Conservation (phyloP, 2,888 invertebrate species). For the Sphaeridia pumilis region DNA sequence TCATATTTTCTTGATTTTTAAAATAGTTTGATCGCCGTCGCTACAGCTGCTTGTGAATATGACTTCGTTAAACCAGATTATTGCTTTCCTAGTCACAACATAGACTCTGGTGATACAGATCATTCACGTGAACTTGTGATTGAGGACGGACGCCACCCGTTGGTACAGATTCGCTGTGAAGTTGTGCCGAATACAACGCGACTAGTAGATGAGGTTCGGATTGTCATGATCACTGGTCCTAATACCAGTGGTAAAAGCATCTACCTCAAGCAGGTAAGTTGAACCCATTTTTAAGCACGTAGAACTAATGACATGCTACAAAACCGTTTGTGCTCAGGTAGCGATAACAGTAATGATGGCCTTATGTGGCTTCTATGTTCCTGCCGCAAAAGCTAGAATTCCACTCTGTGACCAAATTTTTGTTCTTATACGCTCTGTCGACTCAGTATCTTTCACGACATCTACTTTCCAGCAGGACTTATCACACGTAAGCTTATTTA, state of each 20-base stretch:
- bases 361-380: slow-evolving; percentile 80
- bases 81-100: no score
- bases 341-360: slow-evolving; percentile 71
- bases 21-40: slow-evolving; percentile 54
- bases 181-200: slow-evolving; percentile 59
- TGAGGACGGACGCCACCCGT: slow-evolving; percentile 60
- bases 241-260: slow-evolving; percentile 88
- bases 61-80: slow-evolving; percentile 53
- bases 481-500: slow-evolving; percentile 51
- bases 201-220: slow-evolving; percentile 46
- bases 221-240: slow-evolving; percentile 76
- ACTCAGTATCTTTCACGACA: slow-evolving; percentile 64
- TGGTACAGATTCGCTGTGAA: slow-evolving; percentile 51
- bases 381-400: slow-evolving; percentile 61
- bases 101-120: slow-evolving; percentile 44
- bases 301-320: neutral
- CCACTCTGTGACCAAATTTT: slow-evolving; percentile 61
- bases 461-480: slow-evolving; percentile 78
- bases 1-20: slow-evolving; percentile 11
- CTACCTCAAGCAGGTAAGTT: slow-evolving; percentile 64
- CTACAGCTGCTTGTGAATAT: slow-evolving; percentile 52
- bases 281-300: slow-evolving; percentile 2
- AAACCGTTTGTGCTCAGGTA: slow-evolving; percentile 38
- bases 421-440: slow-evolving; percentile 60
- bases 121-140: slow-evolving; percentile 53